Evolutionary conservation across 2,113 vertebrate species (phyloP).

Genomic region (Hassar affinis): DNA sequence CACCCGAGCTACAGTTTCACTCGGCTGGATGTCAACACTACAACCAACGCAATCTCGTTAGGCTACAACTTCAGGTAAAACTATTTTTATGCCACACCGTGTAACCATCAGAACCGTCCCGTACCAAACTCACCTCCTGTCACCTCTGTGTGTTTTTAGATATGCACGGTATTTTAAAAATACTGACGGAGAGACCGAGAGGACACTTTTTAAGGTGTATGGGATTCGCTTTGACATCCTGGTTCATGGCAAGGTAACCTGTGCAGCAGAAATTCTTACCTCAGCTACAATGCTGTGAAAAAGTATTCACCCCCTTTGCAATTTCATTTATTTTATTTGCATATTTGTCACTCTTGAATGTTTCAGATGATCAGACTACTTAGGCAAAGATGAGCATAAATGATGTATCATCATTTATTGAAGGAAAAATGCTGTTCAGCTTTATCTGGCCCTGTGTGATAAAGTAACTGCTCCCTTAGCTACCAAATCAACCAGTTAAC

Average conservation of each 20-base stretch:
- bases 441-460: too few relatives aligned
- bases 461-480: too few relatives aligned
- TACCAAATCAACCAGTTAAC: too few relatives aligned
- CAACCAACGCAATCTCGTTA: constrained; percentile 66
- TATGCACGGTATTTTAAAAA: constrained; percentile 83
- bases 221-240: constrained; percentile 87
- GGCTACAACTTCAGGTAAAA: constrained; percentile 90
- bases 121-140: not conserved
- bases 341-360: too few relatives aligned
- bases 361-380: too few relatives aligned
- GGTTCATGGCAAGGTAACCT: constrained; percentile 83
- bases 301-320: too few relatives aligned
- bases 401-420: too few relatives aligned
- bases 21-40: constrained; percentile 77
- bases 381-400: too few relatives aligned
- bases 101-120: not conserved
- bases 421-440: too few relatives aligned
- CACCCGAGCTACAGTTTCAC: constrained; percentile 83
- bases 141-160: constrained; percentile 61
- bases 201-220: constrained; percentile 83
- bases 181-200: constrained; percentile 67
- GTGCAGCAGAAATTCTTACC: not conserved
- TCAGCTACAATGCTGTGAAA: too few relatives aligned
- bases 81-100: not conserved
- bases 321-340: too few relatives aligned